phyloP scores from a whole-genome alignment of 2,797 vertebrate species.

The Salmo trutta region DNA sequence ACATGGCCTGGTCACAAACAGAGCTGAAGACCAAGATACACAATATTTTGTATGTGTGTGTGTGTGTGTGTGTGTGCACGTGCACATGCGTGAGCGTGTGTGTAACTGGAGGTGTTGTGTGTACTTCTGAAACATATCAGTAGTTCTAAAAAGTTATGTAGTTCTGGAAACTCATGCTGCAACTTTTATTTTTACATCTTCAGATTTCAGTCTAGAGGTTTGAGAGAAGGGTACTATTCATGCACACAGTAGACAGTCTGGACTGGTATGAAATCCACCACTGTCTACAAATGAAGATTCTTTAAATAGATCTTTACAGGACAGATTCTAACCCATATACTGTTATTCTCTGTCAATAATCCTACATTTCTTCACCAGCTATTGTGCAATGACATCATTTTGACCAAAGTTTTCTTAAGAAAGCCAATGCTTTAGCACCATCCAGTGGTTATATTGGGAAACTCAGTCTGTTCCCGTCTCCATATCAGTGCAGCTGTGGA shows the following conservation, averaged over 20 bases:
- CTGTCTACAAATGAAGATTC: too few relatives aligned
- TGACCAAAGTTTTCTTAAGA: background rate
- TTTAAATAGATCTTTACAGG: too few relatives aligned
- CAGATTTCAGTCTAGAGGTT: background rate
- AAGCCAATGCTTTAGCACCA: conserved; percentile 53
- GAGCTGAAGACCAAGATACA: conserved; percentile 15
- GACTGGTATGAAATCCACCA: too few relatives aligned
- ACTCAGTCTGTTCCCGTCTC: background rate
- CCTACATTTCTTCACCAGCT: background rate
- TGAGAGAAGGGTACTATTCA: background rate
- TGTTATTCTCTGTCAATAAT: background rate
- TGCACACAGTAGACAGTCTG: background rate
- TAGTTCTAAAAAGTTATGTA: too few relatives aligned
- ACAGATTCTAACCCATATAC: background rate
- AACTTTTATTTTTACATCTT: background rate
- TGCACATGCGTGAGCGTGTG: background rate
- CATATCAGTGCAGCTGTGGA: background rate
- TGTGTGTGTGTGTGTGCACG: background rate
- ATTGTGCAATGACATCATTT: background rate
- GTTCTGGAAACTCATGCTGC: too few relatives aligned
- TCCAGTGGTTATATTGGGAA: conserved; percentile 56
- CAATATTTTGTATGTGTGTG: background rate
- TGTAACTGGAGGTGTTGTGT: background rate
- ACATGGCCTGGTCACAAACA: conserved; percentile 39
- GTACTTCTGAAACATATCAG: too few relatives aligned